phyloP scores from a whole-genome alignment of 2,888 invertebrate genomes.

The Disparrhopalites patrizii region DNA sequence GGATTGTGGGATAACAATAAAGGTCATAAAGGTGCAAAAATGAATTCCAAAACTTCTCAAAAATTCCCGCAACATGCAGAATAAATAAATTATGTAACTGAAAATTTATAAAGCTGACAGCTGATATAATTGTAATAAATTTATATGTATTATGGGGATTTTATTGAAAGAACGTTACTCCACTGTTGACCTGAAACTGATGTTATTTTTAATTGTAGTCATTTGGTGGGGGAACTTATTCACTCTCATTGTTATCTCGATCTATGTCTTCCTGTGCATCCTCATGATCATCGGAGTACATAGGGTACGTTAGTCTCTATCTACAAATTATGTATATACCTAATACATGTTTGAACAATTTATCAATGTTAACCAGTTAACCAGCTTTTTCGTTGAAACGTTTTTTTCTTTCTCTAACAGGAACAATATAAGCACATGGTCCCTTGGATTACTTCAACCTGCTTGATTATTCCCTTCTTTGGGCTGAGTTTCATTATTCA shows the following conservation, averaged over 20 bases:
- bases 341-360: neutral
- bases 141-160: too few relatives aligned
- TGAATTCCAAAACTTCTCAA: too few relatives aligned
- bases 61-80: too few relatives aligned
- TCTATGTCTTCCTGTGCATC: slow-evolving; percentile 42
- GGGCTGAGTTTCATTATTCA: slow-evolving; percentile 44
- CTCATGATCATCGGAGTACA: slow-evolving; percentile 43
- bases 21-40: too few relatives aligned
- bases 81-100: too few relatives aligned
- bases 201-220: slow-evolving; percentile 35
- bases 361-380: neutral
- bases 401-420: slow-evolving; percentile 17
- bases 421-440: slow-evolving; percentile 47
- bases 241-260: slow-evolving; percentile 39
- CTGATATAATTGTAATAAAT: too few relatives aligned
- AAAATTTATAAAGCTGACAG: too few relatives aligned
- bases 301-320: slow-evolving; percentile 29
- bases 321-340: neutral
- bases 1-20: too few relatives aligned
- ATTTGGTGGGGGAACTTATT: slow-evolving; percentile 49
- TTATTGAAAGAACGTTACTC: too few relatives aligned
- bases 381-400: neutral
- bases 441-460: slow-evolving; percentile 45
- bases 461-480: slow-evolving; percentile 44
- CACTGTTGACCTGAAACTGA: too few relatives aligned